Evolutionary conservation across 2,888 invertebrate species (phyloP).

Genomic region (Diarsia mendica): DNA sequence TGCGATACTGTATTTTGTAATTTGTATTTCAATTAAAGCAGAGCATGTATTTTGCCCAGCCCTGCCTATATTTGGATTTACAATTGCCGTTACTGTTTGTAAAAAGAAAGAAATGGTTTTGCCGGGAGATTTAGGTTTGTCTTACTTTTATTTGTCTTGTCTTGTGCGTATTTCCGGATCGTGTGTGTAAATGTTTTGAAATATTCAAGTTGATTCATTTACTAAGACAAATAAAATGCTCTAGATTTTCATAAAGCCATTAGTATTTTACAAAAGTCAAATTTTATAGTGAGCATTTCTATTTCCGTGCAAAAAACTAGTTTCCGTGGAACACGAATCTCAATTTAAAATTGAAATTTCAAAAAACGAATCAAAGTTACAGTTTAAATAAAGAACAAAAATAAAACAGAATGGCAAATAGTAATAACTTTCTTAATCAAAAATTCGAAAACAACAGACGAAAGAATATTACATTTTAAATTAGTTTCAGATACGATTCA

Average conservation of each 20-base stretch:
- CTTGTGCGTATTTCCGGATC: conserved; percentile 23
- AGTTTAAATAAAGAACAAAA: conserved; percentile 42
- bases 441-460: conserved; percentile 79
- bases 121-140: conserved; percentile 33
- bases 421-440: conserved; percentile 71
- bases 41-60: too few relatives aligned
- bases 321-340: conserved; percentile 31
- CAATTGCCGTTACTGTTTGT: conserved; percentile 9
- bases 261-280: background rate
- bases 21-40: too few relatives aligned
- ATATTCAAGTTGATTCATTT: conserved; percentile 9
- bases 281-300: background rate
- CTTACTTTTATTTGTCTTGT: conserved; percentile 20
- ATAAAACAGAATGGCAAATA: conserved; percentile 55
- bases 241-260: background rate
- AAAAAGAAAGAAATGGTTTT: conserved; percentile 32
- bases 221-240: background rate
- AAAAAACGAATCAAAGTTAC: conserved; percentile 32
- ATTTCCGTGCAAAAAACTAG: conserved; percentile 14
- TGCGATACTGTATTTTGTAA: too few relatives aligned
- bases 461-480: conserved; percentile 90
- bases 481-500: conserved; percentile 89
- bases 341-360: conserved; percentile 29
- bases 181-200: conserved; percentile 19
- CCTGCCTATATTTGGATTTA: conserved; percentile 35